Evolutionary conservation across 2,797 vertebrate genomes (phyloP), one percentile per base, ranked within the genome.

Genomic region (Notolabrus celidotus): DNA sequence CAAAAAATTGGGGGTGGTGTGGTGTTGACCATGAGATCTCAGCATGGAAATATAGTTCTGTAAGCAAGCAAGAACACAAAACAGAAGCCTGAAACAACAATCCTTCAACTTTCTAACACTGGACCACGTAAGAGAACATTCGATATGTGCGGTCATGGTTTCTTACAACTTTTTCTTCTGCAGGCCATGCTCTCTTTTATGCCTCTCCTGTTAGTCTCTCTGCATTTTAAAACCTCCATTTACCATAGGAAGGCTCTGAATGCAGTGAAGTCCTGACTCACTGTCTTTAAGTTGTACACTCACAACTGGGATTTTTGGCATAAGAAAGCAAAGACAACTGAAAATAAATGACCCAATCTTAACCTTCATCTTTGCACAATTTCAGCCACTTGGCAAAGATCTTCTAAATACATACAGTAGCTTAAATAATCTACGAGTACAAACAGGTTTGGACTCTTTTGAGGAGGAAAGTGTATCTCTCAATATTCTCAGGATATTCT

Each of bases 1-100:
- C 51, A 62, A 36, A 67, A 57, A 73, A 46, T 20, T 46, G 42
- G 15, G 14, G 19, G 19, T 67, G 34, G 29, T 50, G 14, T 46
- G 25, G 33, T 58, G 66, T 9, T 65, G 68, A 84, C 82, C 70
- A 75, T 63, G n/a, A 41, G 34, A 46, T 69, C 41, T 45, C 51
- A 53, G 63, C 34, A 38, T 43, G 12, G 25, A 43, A 60, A 47
- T 8, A 43, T 23, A 71, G 67, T 62, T 73, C 34, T 47, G 38
- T 55, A 62, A 66, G 39, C 3, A 43, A 50, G 52, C 38, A 74
- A 11, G 5, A 52, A 57, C 63, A 59, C 16, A 52, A 55, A 61
- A 62, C 39, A 11, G 5, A 56, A 17, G 8, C 10, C 31, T 41
- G 19, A 51, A 29, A 71, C 56, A 73, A 49, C 46, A 50, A 17